Conservation (phyloP, 2,113 vertebrate species). For the Lepidothrix coronata region DNA sequence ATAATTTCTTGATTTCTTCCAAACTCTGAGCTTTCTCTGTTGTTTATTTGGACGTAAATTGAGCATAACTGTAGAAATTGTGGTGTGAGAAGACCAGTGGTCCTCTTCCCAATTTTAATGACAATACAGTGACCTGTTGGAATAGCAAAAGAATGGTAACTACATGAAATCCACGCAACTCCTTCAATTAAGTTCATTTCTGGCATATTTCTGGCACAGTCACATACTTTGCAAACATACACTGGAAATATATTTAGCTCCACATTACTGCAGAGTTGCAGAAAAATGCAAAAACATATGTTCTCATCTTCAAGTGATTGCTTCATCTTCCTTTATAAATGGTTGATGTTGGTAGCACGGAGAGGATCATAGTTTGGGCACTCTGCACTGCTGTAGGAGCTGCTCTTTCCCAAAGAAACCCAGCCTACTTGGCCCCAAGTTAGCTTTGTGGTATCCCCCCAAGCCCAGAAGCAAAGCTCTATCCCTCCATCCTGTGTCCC, state of each 20-base stretch:
- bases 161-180: not conserved
- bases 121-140: not conserved
- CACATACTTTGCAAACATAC: not conserved
- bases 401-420: not conserved
- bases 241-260: not conserved
- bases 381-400: not conserved
- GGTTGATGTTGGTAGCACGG: not conserved
- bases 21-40: not conserved
- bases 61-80: not conserved
- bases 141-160: not conserved
- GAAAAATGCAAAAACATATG: not conserved
- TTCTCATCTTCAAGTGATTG: not conserved
- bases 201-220: not conserved
- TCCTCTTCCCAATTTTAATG: not conserved
- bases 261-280: not conserved
- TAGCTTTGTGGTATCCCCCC: not conserved
- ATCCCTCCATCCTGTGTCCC: accelerated
- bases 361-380: not conserved
- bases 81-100: not conserved
- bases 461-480: not conserved
- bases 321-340: not conserved
- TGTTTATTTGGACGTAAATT: not conserved
- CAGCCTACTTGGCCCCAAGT: not conserved
- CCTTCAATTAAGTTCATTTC: not conserved
- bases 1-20: not conserved